Evolutionary conservation across 2,888 invertebrate genomes (phyloP).

Genomic region (Tromatobia lineatoria): DNA sequence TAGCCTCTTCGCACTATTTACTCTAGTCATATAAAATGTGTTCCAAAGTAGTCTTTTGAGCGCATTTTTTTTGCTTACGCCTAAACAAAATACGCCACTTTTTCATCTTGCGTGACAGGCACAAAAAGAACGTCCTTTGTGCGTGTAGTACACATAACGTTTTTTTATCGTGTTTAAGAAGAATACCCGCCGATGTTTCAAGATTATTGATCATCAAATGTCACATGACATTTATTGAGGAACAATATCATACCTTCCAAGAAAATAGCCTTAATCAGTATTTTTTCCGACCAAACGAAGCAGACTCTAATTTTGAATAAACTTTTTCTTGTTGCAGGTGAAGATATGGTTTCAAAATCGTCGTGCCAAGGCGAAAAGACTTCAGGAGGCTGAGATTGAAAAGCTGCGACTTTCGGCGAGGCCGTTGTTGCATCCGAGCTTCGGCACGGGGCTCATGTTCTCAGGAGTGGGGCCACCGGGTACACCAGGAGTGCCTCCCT

Average conservation of each 20-base stretch:
- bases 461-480: conserved; percentile 88
- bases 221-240: no score
- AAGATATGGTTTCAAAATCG: conserved; percentile 92
- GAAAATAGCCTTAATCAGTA: no score
- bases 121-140: not conserved
- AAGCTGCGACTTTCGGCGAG: conserved; percentile 94
- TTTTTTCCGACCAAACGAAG: not conserved
- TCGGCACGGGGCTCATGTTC: conserved; percentile 88
- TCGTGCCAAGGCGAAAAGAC: conserved; percentile 97
- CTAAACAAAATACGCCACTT: not conserved
- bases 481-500: conserved; percentile 87
- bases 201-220: not conserved
- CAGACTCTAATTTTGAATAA: not conserved
- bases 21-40: no score
- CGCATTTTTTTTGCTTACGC: not conserved
- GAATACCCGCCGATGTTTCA: not conserved
- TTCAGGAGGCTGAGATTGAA: conserved; percentile 98
- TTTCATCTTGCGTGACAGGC: not conserved
- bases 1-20: no score
- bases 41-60: no score
- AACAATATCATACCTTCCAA: no score
- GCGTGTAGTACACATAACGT: not conserved
- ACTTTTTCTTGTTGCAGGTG: conserved; percentile 87
- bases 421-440: conserved; percentile 91
- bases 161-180: no score